A percentile compares a stretch with the other conserved stretches of the same genome.
Evolutionary conservation across 2,113 vertebrate species (phyloP).

Genomic region (Ochotona princeps): DNA sequence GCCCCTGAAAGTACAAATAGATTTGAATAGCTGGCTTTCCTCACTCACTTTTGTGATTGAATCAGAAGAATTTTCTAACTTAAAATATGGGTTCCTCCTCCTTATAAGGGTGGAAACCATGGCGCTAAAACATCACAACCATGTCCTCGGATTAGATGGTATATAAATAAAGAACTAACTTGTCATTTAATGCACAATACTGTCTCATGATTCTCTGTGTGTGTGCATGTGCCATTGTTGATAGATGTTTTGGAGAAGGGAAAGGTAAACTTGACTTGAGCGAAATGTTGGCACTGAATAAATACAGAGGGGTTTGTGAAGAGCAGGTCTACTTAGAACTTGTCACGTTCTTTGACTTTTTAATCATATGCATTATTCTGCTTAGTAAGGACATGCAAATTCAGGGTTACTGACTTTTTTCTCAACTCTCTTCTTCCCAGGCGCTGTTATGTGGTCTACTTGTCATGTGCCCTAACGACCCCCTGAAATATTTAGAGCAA

Average conservation of each 20-base stretch:
- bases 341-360: constrained; percentile 30
- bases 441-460: constrained; percentile 83
- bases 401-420: constrained; percentile 35
- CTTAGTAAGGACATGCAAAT: not conserved
- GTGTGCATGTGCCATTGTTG: not conserved
- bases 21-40: constrained; percentile 33
- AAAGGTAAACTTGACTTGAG: constrained; percentile 41
- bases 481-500: constrained; percentile 84
- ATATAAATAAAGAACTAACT: not conserved
- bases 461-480: constrained; percentile 80
- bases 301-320: not conserved
- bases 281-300: not conserved
- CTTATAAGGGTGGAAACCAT: not conserved
- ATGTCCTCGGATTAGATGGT: constrained; percentile 6
- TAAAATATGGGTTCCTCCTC: not conserved
- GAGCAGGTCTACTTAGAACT: constrained; percentile 13
- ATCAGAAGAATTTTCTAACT: not conserved
- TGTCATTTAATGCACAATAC: not conserved
- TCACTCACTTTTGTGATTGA: not conserved
- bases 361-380: not conserved
- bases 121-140: not conserved
- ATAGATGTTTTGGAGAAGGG: constrained; percentile 16
- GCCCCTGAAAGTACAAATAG: not conserved
- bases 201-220: not conserved
- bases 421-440: constrained; percentile 44